Base-by-base conservation (phyloP, 2,797 vertebrate species). In the Adrianichthys oophorus region DNA sequence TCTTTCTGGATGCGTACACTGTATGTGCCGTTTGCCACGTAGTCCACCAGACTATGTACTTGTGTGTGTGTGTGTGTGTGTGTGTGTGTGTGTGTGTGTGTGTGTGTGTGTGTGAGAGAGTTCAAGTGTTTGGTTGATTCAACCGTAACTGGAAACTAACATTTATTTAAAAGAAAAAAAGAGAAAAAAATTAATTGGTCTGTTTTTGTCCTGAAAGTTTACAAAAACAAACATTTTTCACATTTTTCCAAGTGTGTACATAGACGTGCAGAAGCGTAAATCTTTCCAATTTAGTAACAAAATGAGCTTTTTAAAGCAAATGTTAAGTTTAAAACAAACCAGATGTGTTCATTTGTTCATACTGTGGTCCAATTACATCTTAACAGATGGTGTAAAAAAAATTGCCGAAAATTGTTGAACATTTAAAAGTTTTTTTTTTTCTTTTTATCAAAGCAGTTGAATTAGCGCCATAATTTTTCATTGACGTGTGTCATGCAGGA, bases 21-120 rank as follows among this genome's bases (percentile, higher is more conserved):
- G 80, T 65, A 79, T 79, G 74, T 86, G 87, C 83, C 68, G 76
- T 89, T 62, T 91, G 92, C 91, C 92, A 93, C 92, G 92, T 93
- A 91, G 90, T 80, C 90, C 80, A 68, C 72, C 75, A 85, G 80
- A 78, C 75, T 60, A 14, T 64, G 52, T 29, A 29, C 26, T 61
- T 65, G 59, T 76, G 70, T 77, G 61, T 72, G 68, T 76, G 65
- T 78, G 70, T 82, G 74, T 64, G 65, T 61, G 69, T 55, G 51
- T 76, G 67, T 73, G 65, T 77, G 71, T 73, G 70, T 63, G 71
- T 65, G 70, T 48, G 47, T 76, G 71, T 62, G 65, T 75, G 37
- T 40, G 37, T 40, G 37, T 47, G 70, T 63, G 59, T 75, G 70
- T 76, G 61, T 72, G 68, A 62, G 65, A 74, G 45, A 5, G 45